Evolutionary conservation across 1,140 invertebrate genomes (phyloP).

Genomic region (Drosophila ambigua): DNA sequence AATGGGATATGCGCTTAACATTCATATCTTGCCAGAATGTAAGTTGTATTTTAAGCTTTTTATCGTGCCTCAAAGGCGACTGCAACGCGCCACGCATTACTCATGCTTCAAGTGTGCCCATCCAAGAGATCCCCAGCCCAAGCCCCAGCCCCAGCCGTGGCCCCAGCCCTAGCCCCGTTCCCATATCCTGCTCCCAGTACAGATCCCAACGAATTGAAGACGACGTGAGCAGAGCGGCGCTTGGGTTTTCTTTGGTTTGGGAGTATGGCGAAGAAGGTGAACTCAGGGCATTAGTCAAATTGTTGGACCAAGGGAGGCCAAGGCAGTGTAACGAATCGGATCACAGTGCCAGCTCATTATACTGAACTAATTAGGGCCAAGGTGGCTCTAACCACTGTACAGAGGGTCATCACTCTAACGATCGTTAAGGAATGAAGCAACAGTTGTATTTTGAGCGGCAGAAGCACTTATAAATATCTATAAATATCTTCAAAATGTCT

Average conservation of each 20-base stretch:
- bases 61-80: constrained; percentile 70
- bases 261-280: background rate
- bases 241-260: background rate
- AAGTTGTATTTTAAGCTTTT: constrained; percentile 82
- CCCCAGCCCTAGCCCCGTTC: constrained; percentile 16
- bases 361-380: too few relatives aligned
- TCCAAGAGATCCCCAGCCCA: constrained; percentile 29
- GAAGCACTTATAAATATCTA: too few relatives aligned
- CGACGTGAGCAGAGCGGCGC: background rate
- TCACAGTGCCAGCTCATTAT: background rate
- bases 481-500: too few relatives aligned
- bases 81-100: constrained; percentile 71
- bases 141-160: constrained; percentile 9
- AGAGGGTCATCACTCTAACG: too few relatives aligned
- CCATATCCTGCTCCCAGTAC: constrained; percentile 4
- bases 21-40: constrained; percentile 80
- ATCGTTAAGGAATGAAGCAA: too few relatives aligned
- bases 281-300: constrained; percentile 32
- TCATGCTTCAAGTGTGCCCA: constrained; percentile 49
- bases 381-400: too few relatives aligned
- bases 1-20: constrained; percentile 70
- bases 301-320: constrained; percentile 21
- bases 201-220: background rate
- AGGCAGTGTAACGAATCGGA: constrained; percentile 4
- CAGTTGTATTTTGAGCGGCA: too few relatives aligned